A percentile compares a stretch with the other conserved stretches of the same genome.
Conservation (phyloP, 2,113 vertebrate species). For the Physeter macrocephalus region DNA sequence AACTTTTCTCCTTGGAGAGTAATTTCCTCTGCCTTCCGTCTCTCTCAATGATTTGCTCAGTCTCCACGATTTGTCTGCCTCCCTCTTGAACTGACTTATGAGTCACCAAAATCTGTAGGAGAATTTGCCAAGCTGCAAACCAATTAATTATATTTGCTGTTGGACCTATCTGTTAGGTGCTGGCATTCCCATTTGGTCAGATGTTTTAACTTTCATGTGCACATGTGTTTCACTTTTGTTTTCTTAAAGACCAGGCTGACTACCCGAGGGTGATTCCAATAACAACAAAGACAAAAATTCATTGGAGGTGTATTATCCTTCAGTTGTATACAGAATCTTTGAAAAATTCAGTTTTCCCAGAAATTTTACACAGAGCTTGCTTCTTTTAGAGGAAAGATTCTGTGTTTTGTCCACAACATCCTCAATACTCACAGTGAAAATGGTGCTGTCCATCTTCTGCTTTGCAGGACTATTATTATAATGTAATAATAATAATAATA, state of each 20-base stretch:
- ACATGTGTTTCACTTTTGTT: slow-evolving; percentile 22
- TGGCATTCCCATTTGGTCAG: background rate
- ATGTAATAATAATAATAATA: background rate
- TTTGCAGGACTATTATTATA: background rate
- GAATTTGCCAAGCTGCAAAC: slow-evolving; percentile 27
- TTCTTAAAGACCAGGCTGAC: slow-evolving; percentile 13
- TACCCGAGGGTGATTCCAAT: background rate
- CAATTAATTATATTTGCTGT: slow-evolving; percentile 32
- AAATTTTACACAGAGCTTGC: background rate
- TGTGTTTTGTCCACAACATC: background rate
- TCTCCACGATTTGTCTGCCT: slow-evolving; percentile 36
- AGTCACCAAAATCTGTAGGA: slow-evolving; percentile 29
- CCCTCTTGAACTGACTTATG: slow-evolving; percentile 54
- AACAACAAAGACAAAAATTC: background rate
- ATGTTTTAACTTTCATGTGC: background rate
- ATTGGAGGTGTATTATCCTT: background rate
- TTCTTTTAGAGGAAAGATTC: background rate
- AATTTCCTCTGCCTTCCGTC: slow-evolving; percentile 9
- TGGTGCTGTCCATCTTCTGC: background rate
- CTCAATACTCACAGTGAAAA: background rate
- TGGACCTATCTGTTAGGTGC: background rate
- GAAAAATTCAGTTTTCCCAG: background rate
- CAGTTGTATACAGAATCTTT: background rate
- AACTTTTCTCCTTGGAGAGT: background rate
- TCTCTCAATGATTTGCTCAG: background rate